phyloP scores from a whole-genome alignment of 1,140 invertebrate genomes.

The Euura saliciscinereae region DNA sequence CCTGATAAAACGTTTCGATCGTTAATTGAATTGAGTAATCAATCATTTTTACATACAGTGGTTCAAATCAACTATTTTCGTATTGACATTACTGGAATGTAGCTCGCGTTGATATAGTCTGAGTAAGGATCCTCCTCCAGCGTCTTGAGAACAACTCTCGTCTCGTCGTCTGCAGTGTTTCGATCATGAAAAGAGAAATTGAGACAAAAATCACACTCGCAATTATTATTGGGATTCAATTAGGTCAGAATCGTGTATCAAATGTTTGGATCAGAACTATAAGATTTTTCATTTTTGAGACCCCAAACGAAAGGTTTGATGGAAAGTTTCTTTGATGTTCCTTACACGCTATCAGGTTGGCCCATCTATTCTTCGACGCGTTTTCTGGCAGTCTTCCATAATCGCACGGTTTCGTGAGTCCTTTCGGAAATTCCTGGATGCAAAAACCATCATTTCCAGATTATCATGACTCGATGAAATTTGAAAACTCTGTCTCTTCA shows the following conservation, averaged over 20 bases:
- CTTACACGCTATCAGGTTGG: conserved; percentile 74
- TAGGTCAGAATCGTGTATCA: too few species aligned
- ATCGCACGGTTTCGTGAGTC: conserved; percentile 35
- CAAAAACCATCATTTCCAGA: too few species aligned
- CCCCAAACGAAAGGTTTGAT: too few species aligned
- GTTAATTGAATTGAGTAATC: neutral
- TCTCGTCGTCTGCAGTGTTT: conserved; percentile 74
- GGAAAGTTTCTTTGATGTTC: too few species aligned
- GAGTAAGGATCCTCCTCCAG: conserved; percentile 62
- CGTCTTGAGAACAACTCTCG: conserved; percentile 68
- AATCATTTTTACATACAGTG: conserved; percentile 14
- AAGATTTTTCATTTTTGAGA: too few species aligned
- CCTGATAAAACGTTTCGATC: conserved; percentile 82
- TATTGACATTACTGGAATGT: conserved; percentile 99
- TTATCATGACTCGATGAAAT: too few species aligned
- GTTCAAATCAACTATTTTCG: conserved; percentile 86
- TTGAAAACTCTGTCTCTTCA: too few species aligned
- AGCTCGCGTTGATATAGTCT: too few species aligned
- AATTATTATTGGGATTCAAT: too few species aligned
- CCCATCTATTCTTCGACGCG: conserved; percentile 77
- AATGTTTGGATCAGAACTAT: too few species aligned
- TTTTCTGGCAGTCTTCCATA: conserved; percentile 58
- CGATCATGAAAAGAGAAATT: too few species aligned
- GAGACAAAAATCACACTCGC: too few species aligned
- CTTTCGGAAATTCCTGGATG: conserved; percentile 35